These are phyloP conservation scores for Apogon hyalosoma DNA, from an alignment of 2,797 vertebrate genomes.

Conservation along the genomic window DNA sequence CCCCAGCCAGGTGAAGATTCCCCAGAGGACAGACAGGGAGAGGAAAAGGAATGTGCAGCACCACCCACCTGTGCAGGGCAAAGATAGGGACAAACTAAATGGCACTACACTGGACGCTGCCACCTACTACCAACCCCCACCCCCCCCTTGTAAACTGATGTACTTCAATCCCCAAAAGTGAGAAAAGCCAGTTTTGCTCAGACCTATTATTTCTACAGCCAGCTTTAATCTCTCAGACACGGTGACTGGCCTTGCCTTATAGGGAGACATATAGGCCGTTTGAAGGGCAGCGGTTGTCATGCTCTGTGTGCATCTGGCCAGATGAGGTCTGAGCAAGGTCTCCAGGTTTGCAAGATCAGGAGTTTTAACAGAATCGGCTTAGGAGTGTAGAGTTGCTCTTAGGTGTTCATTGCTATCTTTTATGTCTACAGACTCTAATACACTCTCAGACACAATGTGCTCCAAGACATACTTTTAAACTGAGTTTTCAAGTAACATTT, in stretches of 20 bases:
- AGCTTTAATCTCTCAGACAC: conserved; percentile 54
- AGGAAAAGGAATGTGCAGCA: conserved; percentile 36
- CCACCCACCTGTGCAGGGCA: conserved; percentile 63
- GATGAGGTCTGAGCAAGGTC: conserved; percentile 61
- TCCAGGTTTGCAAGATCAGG: conserved; percentile 59
- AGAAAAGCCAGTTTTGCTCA: conserved; percentile 21
- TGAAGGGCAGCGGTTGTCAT: conserved; percentile 42
- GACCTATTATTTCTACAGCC: conserved; percentile 34
- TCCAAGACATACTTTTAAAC: background rate
- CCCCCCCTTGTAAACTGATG: conserved; percentile 24
- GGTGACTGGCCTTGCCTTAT: conserved; percentile 31
- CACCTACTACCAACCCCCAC: conserved; percentile 43
- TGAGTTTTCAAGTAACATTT: background rate
- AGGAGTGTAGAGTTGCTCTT: conserved; percentile 28
- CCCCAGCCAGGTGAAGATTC: conserved; percentile 50
- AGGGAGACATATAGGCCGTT: conserved; percentile 31
- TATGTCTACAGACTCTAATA: conserved; percentile 4
- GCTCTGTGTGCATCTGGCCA: conserved; percentile 38
- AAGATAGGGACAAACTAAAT: conserved; percentile 62
- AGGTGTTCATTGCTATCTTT: conserved; percentile 25
- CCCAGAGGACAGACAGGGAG: conserved; percentile 45
- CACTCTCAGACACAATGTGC: conserved; percentile 7
- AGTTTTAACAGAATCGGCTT: conserved; percentile 56
- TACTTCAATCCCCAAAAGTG: conserved; percentile 32
- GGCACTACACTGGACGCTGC: conserved; percentile 49